Base-by-base conservation (phyloP, 2,797 vertebrate species). In the Rhincodon typus region DNA sequence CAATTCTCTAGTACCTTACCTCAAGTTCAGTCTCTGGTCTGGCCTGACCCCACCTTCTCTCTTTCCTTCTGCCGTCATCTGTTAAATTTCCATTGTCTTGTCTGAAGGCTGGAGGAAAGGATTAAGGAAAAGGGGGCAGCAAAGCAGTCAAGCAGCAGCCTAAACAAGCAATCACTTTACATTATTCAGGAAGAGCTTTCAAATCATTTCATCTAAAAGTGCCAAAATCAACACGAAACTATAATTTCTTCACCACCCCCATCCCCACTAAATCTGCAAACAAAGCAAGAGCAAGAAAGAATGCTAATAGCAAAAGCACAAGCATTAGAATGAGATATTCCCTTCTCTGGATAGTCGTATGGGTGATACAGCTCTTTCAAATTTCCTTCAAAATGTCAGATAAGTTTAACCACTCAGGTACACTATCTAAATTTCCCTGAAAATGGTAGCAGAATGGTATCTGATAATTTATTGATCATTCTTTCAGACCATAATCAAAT, bases 51-150 rank as follows among this genome's bases (percentile, higher is more conserved):
- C 87, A 62, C 30, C 7, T 30, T 90, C 87, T 62, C 87, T 57
- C 27, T 62, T 34, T 62, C 87, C 53, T n/a, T 90, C 87, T 90
- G 87, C 30, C 87, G 87, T 90, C 53, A 90, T 90, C 87, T 90
- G 53, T 53, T 66, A n/a, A 34, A 62, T 62, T 90, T 66, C 87
- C 87, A 90, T 90, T 90, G 53, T 90, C 87, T 62, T 90, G 87
- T n/a, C 87, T 62, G 86, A 90, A 62, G 87, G 30, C 87, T n/a
- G 87, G 87, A 90, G 87, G 90, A 91, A 91, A 91, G 57, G 88
- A 67, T 6, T 2, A 21, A 91, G 57, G 88, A 69, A 93, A 93
- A 66, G 67, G 57, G 90, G 42, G 66, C 66, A 67, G n/a, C 12
- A 21, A 93, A 38, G n/a, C 57, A n/a, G 88, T 30, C 88, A n/a